Base-by-base conservation (phyloP, 2,113 vertebrate species). In the Gavia stellata region DNA sequence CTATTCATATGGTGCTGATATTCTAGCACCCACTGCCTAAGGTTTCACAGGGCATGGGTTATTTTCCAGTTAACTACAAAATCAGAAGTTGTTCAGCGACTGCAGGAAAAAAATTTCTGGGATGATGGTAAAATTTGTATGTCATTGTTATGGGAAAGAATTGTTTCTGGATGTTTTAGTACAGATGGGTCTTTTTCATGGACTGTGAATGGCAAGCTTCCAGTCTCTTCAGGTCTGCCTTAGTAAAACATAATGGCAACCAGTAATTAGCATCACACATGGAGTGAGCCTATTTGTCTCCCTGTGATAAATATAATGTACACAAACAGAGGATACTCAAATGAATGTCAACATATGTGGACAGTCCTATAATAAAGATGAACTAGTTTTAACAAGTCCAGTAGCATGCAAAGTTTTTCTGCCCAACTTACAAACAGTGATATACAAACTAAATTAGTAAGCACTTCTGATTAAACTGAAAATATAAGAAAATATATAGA, bases 271-370 rank as follows among this genome's bases (percentile, higher is more conserved):
- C 75, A 50, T 80, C 67, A 92, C 49, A 63, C 40, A 81, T 12
- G 70, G 53, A 88, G 33, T 62, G 20, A 96, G 45, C 4, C 12
- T 92, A 78, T 84, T 94, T 92, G 49, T 90, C 26, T 85, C 34
- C 17, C 50, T 83, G 31, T 84, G 78, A 91, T 66, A 94, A 96
- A 95, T 78, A 52, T 8, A 83, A 50, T 40, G 17, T 66, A 81
- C n/a, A 88, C 65, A 97, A 92, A 84, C n/a, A 89, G 47, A 96
- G 26, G 58, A 79, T 89, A 90, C 24, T 90, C 58, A 89, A 18
- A 62, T 36, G 71, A 80, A 80, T 10, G 7, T 61, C 87, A 88
- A 88, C 73, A 71, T 55, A 49, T 70, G 26, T n/a, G 91, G 56
- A 53, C 42, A 87, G 49, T 18, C 45, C 13, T 77, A 78, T 89